phyloP scores from a whole-genome alignment of 2,888 invertebrate species.

The Ormyrus rosae region DNA sequence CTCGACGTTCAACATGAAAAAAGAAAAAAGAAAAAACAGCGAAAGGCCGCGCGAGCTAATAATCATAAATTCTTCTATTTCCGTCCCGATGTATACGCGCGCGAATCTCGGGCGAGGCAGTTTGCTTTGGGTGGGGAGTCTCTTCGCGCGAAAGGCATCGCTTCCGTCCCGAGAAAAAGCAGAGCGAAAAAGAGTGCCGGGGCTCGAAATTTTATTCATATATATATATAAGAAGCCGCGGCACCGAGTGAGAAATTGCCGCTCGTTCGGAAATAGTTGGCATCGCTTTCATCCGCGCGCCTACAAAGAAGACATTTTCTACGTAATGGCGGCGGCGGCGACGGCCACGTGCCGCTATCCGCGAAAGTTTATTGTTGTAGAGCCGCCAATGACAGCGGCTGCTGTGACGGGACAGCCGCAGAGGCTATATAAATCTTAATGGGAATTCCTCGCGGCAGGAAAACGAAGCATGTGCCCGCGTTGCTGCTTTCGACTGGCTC shows the following conservation, averaged over 20 bases:
- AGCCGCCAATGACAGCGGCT: conserved; percentile 48
- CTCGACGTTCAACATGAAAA: background rate
- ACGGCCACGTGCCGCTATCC: conserved; percentile 28
- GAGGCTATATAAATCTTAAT: conserved; percentile 54
- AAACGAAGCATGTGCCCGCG: conserved; percentile 19
- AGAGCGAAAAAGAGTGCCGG: background rate
- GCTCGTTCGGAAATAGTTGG: conserved; percentile 49
- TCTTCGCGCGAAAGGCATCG: conserved; percentile 37
- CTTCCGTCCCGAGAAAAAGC: conserved; percentile 41
- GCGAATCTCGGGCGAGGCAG: background rate
- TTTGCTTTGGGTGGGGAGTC: conserved; percentile 21
- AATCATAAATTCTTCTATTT: conserved; percentile 48
- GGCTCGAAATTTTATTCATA: too few species aligned
- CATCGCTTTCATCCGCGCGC: conserved; percentile 50
- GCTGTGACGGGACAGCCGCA: conserved; percentile 24
- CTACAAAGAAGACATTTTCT: conserved; percentile 51
- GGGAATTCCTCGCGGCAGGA: conserved; percentile 58
- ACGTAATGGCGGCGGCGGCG: conserved; percentile 30
- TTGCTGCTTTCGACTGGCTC: background rate
- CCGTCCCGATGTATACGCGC: conserved; percentile 9
- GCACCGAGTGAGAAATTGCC: background rate
- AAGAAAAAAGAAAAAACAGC: background rate
- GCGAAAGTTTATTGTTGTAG: conserved; percentile 67
- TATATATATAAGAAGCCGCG: background rate
- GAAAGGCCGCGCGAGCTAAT: conserved; percentile 4